Evolutionary conservation across 2,797 vertebrate species (phyloP).

Genomic region (Ctenosaura bakeri): DNA sequence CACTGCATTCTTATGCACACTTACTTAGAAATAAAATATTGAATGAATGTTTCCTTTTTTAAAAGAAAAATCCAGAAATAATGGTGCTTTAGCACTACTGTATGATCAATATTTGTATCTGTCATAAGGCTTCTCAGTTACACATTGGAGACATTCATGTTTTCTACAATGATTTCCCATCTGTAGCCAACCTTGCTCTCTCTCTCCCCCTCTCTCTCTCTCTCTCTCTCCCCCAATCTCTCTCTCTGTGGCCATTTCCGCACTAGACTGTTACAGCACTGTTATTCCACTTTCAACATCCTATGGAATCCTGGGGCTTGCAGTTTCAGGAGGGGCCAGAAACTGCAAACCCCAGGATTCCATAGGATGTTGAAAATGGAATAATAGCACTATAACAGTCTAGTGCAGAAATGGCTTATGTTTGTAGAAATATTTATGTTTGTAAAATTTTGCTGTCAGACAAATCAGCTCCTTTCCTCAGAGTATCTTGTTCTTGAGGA

Average conservation of each 20-base stretch:
- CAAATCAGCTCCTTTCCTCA: background rate
- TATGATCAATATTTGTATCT: background rate
- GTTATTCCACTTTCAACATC: no score
- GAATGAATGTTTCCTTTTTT: background rate
- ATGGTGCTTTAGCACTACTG: background rate
- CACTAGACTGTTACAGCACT: no score
- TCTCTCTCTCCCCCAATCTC: no score
- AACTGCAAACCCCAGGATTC: no score
- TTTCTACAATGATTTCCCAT: background rate
- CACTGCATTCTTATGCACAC: background rate
- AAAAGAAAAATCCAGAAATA: background rate
- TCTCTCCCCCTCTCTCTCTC: background rate
- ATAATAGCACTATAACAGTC: no score
- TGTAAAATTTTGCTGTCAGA: background rate
- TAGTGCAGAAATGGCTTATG: no score
- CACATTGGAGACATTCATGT: background rate
- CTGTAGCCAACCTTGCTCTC: background rate
- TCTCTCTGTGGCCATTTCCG: no score
- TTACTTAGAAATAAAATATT: background rate
- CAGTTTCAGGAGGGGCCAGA: no score
- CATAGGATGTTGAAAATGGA: no score
- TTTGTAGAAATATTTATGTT: background rate
- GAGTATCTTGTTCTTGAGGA: background rate
- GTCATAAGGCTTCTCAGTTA: background rate
- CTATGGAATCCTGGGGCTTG: no score